phyloP scores from a whole-genome alignment of 37 sponge, comb jelly and placozoan species.

The Mnemiopsis leidyi region DNA sequence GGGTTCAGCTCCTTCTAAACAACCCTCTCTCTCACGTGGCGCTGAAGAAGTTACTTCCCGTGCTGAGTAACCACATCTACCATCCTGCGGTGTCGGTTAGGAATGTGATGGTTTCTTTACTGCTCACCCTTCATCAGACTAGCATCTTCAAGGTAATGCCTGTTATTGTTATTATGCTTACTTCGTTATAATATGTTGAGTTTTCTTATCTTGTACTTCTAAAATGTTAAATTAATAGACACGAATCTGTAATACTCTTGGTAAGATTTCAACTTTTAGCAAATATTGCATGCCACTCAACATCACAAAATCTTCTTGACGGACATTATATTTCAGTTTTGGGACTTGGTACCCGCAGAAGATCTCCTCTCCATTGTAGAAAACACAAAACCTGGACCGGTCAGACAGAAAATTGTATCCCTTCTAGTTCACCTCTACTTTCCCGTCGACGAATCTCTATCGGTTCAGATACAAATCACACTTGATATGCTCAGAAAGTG shows the following conservation, averaged over 20 bases:
- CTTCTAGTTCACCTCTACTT: background rate
- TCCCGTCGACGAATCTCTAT: background rate
- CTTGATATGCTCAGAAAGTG: background rate
- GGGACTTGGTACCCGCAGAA: background rate
- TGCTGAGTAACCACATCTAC: background rate
- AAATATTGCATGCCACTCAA: no score
- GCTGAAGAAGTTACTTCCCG: constrained; percentile 2
- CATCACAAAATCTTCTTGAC: no score
- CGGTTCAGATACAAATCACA: background rate
- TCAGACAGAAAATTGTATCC: background rate
- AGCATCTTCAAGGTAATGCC: constrained; percentile 15
- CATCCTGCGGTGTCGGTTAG: background rate
- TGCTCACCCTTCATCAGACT: background rate
- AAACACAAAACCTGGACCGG: background rate
- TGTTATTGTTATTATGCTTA: no score
- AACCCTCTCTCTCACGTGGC: background rate
- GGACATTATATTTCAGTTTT: no score
- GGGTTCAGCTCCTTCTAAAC: background rate
- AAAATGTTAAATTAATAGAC: no score
- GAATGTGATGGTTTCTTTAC: background rate
- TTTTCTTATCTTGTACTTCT: no score
- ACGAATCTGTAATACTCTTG: no score
- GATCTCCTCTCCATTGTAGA: background rate
- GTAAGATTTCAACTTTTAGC: no score
- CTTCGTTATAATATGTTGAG: no score